phyloP scores from a whole-genome alignment of 64 coral and sea anemone genomes.

The Acropora yongei region DNA sequence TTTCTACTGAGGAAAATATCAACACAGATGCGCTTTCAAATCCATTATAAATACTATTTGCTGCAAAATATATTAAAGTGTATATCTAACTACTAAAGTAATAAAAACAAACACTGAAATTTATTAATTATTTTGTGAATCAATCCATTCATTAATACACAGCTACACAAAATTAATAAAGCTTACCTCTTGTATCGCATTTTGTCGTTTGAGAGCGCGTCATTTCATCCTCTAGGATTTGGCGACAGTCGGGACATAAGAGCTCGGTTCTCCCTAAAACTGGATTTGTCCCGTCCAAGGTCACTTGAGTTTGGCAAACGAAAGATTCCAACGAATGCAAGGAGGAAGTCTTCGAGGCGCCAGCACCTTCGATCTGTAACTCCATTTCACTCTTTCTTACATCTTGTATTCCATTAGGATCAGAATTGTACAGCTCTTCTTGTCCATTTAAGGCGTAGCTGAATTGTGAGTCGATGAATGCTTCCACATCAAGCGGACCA shows the following conservation, averaged over 20 bases:
- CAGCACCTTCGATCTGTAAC: neutral
- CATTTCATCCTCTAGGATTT: neutral
- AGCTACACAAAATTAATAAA: no score
- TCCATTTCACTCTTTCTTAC: neutral
- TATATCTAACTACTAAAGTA: neutral
- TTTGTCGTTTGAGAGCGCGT: neutral
- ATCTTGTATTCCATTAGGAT: no score
- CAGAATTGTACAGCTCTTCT: neutral
- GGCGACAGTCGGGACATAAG: neutral
- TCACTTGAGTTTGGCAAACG: neutral
- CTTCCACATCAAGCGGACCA: neutral
- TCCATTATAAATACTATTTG: neutral
- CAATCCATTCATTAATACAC: neutral
- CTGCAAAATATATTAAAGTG: neutral
- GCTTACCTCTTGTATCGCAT: neutral
- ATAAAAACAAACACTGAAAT: neutral
- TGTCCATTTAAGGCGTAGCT: neutral
- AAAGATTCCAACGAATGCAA: neutral
- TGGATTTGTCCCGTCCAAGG: neutral
- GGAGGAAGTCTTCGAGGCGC: neutral
- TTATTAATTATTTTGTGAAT: neutral
- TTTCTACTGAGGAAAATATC: no score
- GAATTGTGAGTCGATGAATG: conserved; percentile 22
- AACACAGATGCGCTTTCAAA: no score
- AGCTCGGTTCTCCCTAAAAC: no score